Evolutionary conservation across 1,140 invertebrate species (phyloP).

Genomic region (Drosophila subpulchrella): DNA sequence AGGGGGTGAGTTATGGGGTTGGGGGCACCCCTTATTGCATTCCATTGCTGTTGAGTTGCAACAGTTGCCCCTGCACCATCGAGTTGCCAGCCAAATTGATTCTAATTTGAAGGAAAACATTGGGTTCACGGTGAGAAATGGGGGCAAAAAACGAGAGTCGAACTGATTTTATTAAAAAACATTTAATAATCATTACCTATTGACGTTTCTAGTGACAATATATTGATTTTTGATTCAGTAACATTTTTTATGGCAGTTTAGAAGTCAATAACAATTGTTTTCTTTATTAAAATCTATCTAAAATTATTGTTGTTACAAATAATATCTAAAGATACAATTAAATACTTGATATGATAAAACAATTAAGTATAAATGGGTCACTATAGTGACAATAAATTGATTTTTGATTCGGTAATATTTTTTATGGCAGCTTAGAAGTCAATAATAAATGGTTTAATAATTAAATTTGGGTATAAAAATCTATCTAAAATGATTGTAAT

Average conservation of each 20-base stretch:
- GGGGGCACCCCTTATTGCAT: slow-evolving; percentile 11
- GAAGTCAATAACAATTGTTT: neutral
- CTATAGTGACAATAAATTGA: too few relatives aligned
- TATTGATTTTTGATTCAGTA: too few relatives aligned
- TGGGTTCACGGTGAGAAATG: neutral
- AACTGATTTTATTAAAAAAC: neutral
- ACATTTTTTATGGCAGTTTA: too few relatives aligned
- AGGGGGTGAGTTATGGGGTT: neutral
- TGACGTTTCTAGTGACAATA: neutral
- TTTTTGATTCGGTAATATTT: too few relatives aligned
- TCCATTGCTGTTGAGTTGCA: slow-evolving; percentile 46
- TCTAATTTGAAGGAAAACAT: slow-evolving; percentile 54
- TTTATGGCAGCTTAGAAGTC: too few relatives aligned
- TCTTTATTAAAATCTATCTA: neutral
- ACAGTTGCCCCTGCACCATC: slow-evolving; percentile 51
- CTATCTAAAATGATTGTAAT: too few relatives aligned
- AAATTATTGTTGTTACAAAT: too few relatives aligned
- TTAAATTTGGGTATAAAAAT: neutral
- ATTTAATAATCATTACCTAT: too few relatives aligned
- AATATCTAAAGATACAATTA: too few relatives aligned
- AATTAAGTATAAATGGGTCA: too few relatives aligned
- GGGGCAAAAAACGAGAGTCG: neutral
- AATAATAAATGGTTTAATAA: neutral
- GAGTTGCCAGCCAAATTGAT: slow-evolving; percentile 52
- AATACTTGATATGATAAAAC: too few relatives aligned